Conservation (phyloP, 2,888 invertebrate genomes). For the Synanthedon myopaeformis region DNA sequence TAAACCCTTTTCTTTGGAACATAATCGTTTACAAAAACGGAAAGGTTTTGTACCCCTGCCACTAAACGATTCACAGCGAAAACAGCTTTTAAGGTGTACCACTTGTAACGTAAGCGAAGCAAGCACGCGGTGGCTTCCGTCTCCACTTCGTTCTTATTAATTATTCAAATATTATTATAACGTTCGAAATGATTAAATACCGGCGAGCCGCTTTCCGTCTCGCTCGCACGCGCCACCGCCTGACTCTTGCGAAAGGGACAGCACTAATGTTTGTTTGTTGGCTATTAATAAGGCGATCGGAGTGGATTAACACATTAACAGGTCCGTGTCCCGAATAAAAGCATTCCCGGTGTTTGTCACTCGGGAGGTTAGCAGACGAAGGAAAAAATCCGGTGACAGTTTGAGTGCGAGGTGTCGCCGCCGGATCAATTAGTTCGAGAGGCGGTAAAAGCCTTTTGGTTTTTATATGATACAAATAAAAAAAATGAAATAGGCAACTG, state of each 20-base stretch:
- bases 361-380: slow-evolving; percentile 3
- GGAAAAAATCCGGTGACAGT: slow-evolving; percentile 35
- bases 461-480: too few relatives aligned
- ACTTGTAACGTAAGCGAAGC: background rate
- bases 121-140: slow-evolving; percentile 6
- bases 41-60: background rate
- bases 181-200: slow-evolving; percentile 1
- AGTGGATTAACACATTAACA: slow-evolving; percentile 67
- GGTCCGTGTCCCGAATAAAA: slow-evolving; percentile 51
- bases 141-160: slow-evolving; percentile 16
- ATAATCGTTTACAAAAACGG: too few relatives aligned
- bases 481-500: too few relatives aligned
- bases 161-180: slow-evolving; percentile 23
- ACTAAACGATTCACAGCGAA: slow-evolving; percentile 21
- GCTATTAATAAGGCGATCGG: slow-evolving; percentile 53
- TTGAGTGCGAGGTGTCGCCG: slow-evolving; percentile 4
- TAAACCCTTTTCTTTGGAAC: too few relatives aligned
- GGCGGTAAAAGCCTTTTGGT: too few relatives aligned
- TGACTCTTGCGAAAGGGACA: slow-evolving; percentile 18
- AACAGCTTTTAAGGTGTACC: slow-evolving; percentile 11
- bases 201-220: slow-evolving; percentile 2
- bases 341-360: slow-evolving; percentile 50
- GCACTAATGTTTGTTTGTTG: slow-evolving; percentile 32
- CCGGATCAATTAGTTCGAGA: slow-evolving; percentile 25
- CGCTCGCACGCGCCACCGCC: slow-evolving; percentile 7